Evolutionary conservation across 2,797 vertebrate genomes (phyloP), one percentile per base, ranked within the genome.

Genomic region (Myotis vivesi): DNA sequence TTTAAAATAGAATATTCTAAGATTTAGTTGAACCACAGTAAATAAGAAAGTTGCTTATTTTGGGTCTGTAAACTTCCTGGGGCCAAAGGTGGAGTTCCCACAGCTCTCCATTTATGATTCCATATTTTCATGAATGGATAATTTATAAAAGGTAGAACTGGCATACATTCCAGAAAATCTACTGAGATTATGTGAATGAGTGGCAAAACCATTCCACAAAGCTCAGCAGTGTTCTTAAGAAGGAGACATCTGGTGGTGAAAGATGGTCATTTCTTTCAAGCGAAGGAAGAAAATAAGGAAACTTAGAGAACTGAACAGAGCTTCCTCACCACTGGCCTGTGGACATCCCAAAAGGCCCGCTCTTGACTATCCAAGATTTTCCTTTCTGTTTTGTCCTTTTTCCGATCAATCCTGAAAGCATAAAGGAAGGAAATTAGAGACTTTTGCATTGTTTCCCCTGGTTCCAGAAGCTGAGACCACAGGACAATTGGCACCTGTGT

Each of bases 341-440:
- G 99, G 92, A 99, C 99, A 85, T 99, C 99, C 99, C 99, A 99
- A 98, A 99, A 99, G 79, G 99, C 99, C 97, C 99, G 99, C 97
- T 99, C 99, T 97, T 99, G 99, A 97, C 99, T 99, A 97, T 99
- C 99, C 96, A 99, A 98, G 98, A 99, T 99, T 98, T 99, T 99
- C 96, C 99, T 99, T 98, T 99, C 99, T 2, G 99, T 99, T 97
- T 99, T 99, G 98, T 99, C 99, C 94, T 99, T 99, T 98, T 99
- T 99, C 86, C 99, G 99, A 98, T 99, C 99, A 7, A 99, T 99
- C 98, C 99, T 99, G 98, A 93, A 97, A 98, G 71, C 94, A 96
- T 75, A 89, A 53, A 87, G 38, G 72, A 66, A 38, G 15, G 11
- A 96, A 75, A 59, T 79, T 62, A 80, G 1, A 51, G 36, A 49